Base-by-base conservation (phyloP, 2,888 invertebrate species). In the Leptodirus hochenwartii region DNA sequence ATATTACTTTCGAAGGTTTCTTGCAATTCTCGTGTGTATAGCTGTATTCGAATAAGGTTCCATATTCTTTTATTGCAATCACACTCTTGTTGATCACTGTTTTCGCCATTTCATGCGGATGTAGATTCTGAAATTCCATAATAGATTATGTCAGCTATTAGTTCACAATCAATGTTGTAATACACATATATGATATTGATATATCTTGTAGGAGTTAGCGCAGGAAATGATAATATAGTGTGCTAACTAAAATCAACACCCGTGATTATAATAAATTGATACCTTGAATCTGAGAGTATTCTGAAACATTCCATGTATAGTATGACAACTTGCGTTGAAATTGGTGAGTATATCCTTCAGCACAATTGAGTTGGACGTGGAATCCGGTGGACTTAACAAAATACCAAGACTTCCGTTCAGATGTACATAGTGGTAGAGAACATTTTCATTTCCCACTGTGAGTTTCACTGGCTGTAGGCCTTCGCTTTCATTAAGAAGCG, bases 1-100 rank as follows among this genome's bases (percentile, higher is more conserved):
- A 85, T 20, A 59, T 59, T 34, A 70, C 62, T 58, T 43, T 69
- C 61, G 34, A 35, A 35, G 38, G 41, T 32, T 49, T 54, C 45
- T 58, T 57, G 29, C 41, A 40, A 42, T 43, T 29, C 38, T 41
- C 46, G 44, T 50, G 43, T 52, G 49, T 47, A 59, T 44, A 51
- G 2, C 64, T 59, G 35, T 63, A 69, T 46, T 73, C 69, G 53
- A 81, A 79, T 34, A 85, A 54, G 40, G 81, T 67, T 3, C 84
- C 85, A 42, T 85, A 76, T 45, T 90, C 90, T 49, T 80, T 81
- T 15, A 85, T 73, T 1, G 77, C 75, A 5, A 78, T 71, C 24
- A 81, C 55, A 39, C 75, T 76, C 49, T 75, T 76, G 46, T 78
- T 77, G 31, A 77, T 59, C 2, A 66, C 50, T 5, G 53, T 52